Conservation (phyloP, 2,797 vertebrate genomes). For the Artibeus jamaicensis region DNA sequence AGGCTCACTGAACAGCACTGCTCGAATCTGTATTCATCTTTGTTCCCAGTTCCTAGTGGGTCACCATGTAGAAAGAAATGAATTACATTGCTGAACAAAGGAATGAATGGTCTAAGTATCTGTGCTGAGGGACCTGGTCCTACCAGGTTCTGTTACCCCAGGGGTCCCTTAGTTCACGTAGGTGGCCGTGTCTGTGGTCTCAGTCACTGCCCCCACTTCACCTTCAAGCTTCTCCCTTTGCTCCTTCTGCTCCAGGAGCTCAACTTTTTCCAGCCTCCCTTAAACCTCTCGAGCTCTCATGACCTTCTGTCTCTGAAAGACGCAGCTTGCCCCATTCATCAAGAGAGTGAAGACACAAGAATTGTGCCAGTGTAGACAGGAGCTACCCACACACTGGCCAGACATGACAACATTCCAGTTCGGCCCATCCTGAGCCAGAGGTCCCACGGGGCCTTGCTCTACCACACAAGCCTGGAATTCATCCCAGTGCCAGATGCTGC, state of each 20-base stretch:
- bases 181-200: background rate
- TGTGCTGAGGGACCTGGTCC: background rate
- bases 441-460: accelerated
- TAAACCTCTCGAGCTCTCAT: background rate
- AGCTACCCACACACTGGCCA: background rate
- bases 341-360: background rate
- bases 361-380: background rate
- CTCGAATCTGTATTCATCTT: background rate
- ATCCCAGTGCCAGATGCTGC: background rate
- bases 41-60: background rate
- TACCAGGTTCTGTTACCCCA: background rate
- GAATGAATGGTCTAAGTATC: background rate
- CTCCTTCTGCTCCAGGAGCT: background rate
- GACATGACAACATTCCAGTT: background rate
- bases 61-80: background rate
- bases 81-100: background rate
- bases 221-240: background rate
- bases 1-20: background rate
- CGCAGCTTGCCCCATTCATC: background rate
- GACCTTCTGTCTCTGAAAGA: background rate
- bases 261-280: background rate
- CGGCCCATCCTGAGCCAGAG: background rate
- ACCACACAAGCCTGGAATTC: background rate
- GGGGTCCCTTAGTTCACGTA: background rate
- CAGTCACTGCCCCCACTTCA: background rate